Evolutionary conservation across 2,888 invertebrate genomes (phyloP), one percentile per base, ranked within the genome.

Genomic region (Salpingus planirostris): DNA sequence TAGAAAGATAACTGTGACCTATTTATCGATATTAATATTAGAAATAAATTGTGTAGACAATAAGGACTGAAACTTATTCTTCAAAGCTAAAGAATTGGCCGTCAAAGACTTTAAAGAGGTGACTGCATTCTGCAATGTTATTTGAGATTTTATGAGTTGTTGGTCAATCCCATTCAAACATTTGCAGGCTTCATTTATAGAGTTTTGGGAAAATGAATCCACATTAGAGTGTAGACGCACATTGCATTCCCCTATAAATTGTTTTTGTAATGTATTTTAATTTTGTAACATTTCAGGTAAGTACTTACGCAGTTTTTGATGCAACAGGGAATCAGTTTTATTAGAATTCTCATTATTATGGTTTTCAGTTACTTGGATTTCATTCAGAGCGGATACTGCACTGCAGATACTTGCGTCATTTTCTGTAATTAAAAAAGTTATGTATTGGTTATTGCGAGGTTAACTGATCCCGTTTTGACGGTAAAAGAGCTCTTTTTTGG

Each of bases 61-160:
- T 15, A 62, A 41, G 14, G 54, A 56, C 37, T 59, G 53, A 15
- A 63, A 37, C 39, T 58, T 62, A 34, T 55, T 59, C 38, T 58
- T 58, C 15, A 64, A 44, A 15, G 46, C 40, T 22, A 51, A 37
- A 3, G 62, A 59, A 42, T 58, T 60, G 4, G 52, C 36, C 36
- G 57, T 57, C 11, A 65, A 42, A 6, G 52, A 40, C 38, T 57
- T 55, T 15, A 65, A 38, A 1, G 62, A 54, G 11, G 57, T 54
- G 7, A 62, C 57, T 5, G 64, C 60, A 29, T 48, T 51, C 43
- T 65, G 63, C 27, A 64, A 33, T 4, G 59, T 61, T 12, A 62
- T 33, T 45, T 65, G 64, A 8, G 63, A 63, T 34, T 55, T 54
- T 29, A 65, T 41, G 22, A 65, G 43, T 25, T 63, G 57, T 29